phyloP scores from a whole-genome alignment of 2,797 vertebrate species.

The Siniperca scherzeri region DNA sequence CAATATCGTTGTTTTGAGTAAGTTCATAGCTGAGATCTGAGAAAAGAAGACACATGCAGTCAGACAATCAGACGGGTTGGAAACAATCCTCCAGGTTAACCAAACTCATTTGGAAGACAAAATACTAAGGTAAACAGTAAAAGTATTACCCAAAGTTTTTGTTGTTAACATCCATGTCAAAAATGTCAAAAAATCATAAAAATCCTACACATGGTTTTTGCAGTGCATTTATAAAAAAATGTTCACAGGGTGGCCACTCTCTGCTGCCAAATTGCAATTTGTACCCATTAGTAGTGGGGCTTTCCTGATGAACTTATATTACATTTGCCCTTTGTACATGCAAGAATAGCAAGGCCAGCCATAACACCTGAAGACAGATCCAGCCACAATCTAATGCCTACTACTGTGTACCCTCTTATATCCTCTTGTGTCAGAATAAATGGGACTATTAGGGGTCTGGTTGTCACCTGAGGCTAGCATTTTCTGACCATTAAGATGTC shows the following conservation, averaged over 20 bases:
- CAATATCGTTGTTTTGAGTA: not conserved
- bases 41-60: not conserved
- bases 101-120: not conserved
- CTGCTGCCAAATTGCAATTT: not conserved
- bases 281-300: not conserved
- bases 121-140: not conserved
- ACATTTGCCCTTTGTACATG: not conserved
- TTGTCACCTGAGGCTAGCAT: constrained; percentile 26
- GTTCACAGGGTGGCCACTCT: not conserved
- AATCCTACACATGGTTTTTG: not conserved
- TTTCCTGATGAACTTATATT: constrained; percentile 3
- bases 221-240: not conserved
- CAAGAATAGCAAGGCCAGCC: not conserved
- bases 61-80: not conserved
- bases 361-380: not conserved
- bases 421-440: not conserved
- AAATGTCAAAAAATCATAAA: not conserved
- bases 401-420: not conserved
- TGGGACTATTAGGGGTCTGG: not conserved
- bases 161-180: too few species aligned
- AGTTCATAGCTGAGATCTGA: not conserved
- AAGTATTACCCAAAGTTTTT: not conserved
- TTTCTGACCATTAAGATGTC: constrained; percentile 38
- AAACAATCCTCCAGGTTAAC: not conserved
- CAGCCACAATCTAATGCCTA: not conserved